A percentile compares a stretch with the other conserved stretches of the same genome.
phyloP scores from a whole-genome alignment of 2,113 vertebrate genomes.

The Periophthalmus modestus region DNA sequence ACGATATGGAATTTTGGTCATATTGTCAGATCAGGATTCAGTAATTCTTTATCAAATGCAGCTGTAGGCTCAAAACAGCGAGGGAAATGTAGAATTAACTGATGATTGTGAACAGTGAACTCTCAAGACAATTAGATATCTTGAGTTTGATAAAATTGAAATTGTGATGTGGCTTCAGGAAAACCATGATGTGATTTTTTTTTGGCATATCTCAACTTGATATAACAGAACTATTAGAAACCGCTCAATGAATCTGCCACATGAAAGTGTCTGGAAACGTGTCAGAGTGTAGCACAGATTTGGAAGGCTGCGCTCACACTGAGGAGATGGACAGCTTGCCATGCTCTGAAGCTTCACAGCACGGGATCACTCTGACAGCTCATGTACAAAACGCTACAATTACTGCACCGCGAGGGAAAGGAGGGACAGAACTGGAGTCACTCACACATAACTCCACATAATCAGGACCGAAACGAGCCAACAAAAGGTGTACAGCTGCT shows the following conservation, averaged over 20 bases:
- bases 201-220: not conserved
- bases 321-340: constrained; percentile 1
- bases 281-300: not conserved
- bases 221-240: not conserved
- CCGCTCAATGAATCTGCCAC: not conserved
- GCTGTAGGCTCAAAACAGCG: too few species aligned
- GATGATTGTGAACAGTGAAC: too few species aligned
- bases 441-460: not conserved
- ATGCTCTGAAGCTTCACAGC: not conserved
- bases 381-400: not conserved
- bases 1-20: too few species aligned
- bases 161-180: too few species aligned
- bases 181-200: too few species aligned
- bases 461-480: not conserved
- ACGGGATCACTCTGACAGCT: not conserved
- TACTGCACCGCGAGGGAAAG: not conserved
- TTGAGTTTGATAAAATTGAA: too few species aligned
- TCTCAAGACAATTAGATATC: too few species aligned
- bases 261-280: not conserved
- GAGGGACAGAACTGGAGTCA: not conserved
- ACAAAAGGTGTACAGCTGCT: not conserved
- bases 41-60: too few species aligned
- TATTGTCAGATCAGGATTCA: too few species aligned
- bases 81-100: too few species aligned
- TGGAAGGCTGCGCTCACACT: not conserved